phyloP scores from a whole-genome alignment of 2,888 invertebrate genomes.

The Apamea crenata region DNA sequence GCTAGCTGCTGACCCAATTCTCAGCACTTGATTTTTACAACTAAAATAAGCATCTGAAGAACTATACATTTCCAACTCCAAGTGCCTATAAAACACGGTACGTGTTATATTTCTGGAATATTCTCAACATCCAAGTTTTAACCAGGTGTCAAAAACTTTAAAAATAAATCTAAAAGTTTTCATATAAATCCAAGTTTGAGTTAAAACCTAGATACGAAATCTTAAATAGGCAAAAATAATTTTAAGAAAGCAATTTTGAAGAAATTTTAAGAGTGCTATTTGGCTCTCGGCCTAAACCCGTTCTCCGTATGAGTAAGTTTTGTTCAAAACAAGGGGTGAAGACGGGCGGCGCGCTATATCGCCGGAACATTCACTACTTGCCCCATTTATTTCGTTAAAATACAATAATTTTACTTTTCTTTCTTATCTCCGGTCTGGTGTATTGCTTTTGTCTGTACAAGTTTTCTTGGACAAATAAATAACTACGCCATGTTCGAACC shows the following conservation, averaged over 20 bases:
- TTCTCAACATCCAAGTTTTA: constrained; percentile 56
- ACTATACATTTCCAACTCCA: constrained; percentile 29
- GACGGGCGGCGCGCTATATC: constrained; percentile 68
- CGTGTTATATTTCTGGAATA: constrained; percentile 60
- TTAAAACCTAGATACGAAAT: constrained; percentile 45
- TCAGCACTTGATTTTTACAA: constrained; percentile 34
- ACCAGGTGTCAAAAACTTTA: constrained; percentile 61
- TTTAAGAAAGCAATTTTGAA: constrained; percentile 52
- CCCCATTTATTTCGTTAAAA: constrained; percentile 82
- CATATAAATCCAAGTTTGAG: constrained; percentile 56
- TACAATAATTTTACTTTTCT: constrained; percentile 76
- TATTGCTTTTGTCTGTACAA: constrained; percentile 62
- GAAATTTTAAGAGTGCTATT: constrained; percentile 59
- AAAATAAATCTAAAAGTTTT: constrained; percentile 60
- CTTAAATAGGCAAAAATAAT: constrained; percentile 52
- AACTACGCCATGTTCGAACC: constrained; percentile 11
- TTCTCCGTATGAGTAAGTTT: constrained; percentile 73
- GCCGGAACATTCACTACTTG: constrained; percentile 72
- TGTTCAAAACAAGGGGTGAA: constrained; percentile 71
- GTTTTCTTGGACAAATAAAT: constrained; percentile 59
- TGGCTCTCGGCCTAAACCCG: constrained; percentile 71
- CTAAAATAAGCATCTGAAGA: constrained; percentile 38
- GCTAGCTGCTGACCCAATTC: constrained; percentile 39
- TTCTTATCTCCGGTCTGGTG: constrained; percentile 67
- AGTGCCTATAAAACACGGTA: constrained; percentile 46